Evolutionary conservation across 2,888 invertebrate species (phyloP), one percentile per base, ranked within the genome.

Genomic region (Furcula furcula): DNA sequence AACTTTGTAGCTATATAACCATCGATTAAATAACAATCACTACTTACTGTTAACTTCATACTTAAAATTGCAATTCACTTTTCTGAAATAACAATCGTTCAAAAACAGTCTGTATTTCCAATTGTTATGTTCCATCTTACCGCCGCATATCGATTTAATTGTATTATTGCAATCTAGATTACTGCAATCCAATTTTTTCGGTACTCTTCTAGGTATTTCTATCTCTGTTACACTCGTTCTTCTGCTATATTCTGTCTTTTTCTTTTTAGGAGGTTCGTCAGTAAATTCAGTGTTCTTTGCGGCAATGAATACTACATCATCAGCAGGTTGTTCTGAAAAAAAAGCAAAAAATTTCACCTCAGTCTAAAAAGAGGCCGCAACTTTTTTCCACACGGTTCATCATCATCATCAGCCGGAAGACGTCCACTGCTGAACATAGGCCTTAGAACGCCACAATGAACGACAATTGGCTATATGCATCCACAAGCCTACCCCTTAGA

Each of bases 21-120:
- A n/a, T n/a, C n/a, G n/a, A n/a, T n/a, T n/a, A n/a, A n/a, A n/a
- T n/a, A n/a, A n/a, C n/a, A n/a, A n/a, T n/a, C n/a, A n/a, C n/a
- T 39, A 80, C 85, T 79, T 43, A 87, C 87, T 60, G 22, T 80
- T 87, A 1, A 43, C 29, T 1, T 60, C 62, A 40, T 76, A 63
- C 19, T 50, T 74, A 23, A 87, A 82, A 0, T 50, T 71, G 23
- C 87, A 87, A 11, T 86, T 87, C 0, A 87, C 87, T 46, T 84
- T 86, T 7, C 76, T 65, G 4, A 76, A 85, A 19, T 55, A 86
- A 25, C 87, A 87, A 0, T 81, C 76, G 5, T 87, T 87, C 20
- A 76, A 29, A 34, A 87, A 87, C 5, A 83, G 9, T 29, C 87
- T 65, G 25, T 74, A 74, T 33, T 49, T 70, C 57, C 60, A 60